These are phyloP conservation scores for Dunckerocampus dactyliophorus DNA, from an alignment of 2,113 vertebrate species.

Conservation along the genomic window DNA sequence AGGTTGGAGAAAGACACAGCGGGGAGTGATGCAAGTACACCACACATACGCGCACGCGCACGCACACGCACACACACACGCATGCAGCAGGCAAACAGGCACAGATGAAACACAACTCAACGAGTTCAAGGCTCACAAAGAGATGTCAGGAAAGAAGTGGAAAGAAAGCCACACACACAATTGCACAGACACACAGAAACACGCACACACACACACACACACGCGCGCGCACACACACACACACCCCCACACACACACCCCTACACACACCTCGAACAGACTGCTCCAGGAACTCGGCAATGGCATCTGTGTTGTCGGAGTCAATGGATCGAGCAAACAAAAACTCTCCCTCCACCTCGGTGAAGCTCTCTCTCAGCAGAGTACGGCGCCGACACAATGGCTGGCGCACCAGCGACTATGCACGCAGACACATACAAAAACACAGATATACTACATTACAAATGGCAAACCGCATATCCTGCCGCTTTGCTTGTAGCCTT, in stretches of 20 bases:
- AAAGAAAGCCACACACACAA: slow-evolving; percentile 6
- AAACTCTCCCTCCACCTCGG: slow-evolving; percentile 84
- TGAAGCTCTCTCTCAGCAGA: slow-evolving; percentile 79
- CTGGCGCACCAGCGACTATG: slow-evolving; percentile 81
- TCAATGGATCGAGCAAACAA: slow-evolving; percentile 82
- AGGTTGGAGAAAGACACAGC: no score
- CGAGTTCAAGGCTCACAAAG: slow-evolving; percentile 24
- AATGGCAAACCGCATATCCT: slow-evolving; percentile 15
- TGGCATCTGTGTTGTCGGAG: slow-evolving; percentile 76
- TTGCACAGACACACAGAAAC: no score
- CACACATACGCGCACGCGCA: background rate
- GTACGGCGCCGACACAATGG: slow-evolving; percentile 78
- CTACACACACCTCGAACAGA: slow-evolving; percentile 79
- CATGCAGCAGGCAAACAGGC: slow-evolving; percentile 18
- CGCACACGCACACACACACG: slow-evolving; percentile 19
- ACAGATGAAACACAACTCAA: background rate
- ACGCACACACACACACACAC: no score
- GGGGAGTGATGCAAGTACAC: no score
- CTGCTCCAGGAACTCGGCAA: slow-evolving; percentile 87
- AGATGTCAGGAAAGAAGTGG: slow-evolving; percentile 11
- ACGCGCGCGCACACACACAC: slow-evolving; percentile 10
- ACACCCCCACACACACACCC: slow-evolving; percentile 3
- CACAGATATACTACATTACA: slow-evolving; percentile 29
- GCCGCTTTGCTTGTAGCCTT: background rate
- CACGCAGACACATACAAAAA: slow-evolving; percentile 24